phyloP scores from a whole-genome alignment of 2,888 invertebrate species.

The Pharmacophagus antenor region DNA sequence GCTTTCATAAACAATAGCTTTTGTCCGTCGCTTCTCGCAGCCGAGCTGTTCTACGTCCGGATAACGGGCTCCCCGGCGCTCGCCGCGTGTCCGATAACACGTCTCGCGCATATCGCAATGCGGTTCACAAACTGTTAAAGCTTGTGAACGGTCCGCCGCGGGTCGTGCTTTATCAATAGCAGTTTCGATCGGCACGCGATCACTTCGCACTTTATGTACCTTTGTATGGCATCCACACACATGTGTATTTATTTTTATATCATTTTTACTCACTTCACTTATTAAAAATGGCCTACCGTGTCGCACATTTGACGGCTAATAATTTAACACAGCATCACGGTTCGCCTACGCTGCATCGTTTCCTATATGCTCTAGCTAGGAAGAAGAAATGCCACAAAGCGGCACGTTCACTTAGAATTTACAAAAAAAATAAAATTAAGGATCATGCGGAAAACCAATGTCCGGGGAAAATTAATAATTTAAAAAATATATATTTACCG shows the following conservation, averaged over 20 bases:
- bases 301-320: too few relatives aligned
- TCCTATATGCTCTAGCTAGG: too few relatives aligned
- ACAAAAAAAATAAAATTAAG: too few relatives aligned
- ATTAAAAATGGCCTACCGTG: too few relatives aligned
- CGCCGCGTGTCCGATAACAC: constrained; percentile 57
- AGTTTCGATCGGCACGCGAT: constrained; percentile 33
- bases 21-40: constrained; percentile 70
- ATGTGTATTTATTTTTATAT: background rate
- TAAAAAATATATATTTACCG: too few relatives aligned
- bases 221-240: background rate
- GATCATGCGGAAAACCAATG: too few relatives aligned
- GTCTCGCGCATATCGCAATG: constrained; percentile 48
- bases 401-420: too few relatives aligned
- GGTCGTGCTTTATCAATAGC: constrained; percentile 46
- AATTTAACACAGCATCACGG: too few relatives aligned
- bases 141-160: constrained; percentile 33
- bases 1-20: constrained; percentile 80
- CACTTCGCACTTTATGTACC: constrained; percentile 8
- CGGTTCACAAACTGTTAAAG: constrained; percentile 40
- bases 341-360: too few relatives aligned
- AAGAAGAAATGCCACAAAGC: too few relatives aligned
- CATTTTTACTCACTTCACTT: too few relatives aligned
- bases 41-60: constrained; percentile 60
- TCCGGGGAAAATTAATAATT: too few relatives aligned
- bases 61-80: constrained; percentile 58